phyloP scores from a whole-genome alignment of 2,888 invertebrate genomes.

The Ophion costatus region DNA sequence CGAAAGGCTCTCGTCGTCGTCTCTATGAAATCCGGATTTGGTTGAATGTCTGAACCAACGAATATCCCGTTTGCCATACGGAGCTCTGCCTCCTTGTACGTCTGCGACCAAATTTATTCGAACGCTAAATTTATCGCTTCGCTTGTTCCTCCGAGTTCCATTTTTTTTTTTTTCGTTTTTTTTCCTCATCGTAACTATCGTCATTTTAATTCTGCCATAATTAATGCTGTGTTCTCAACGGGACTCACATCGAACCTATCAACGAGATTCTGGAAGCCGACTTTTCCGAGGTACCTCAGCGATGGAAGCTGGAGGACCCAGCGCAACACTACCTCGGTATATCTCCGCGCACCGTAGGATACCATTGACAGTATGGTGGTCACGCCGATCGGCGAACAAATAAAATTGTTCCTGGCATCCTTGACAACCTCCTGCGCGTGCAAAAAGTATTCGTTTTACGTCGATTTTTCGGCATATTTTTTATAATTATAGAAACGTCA shows the following conservation, averaged over 20 bases:
- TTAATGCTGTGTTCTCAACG: neutral
- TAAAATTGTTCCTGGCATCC: conserved; percentile 70
- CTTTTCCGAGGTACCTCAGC: conserved; percentile 57
- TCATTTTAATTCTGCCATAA: neutral
- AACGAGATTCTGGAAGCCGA: conserved; percentile 73
- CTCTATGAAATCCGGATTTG: conserved; percentile 85
- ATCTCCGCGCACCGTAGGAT: conserved; percentile 74
- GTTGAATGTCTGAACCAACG: conserved; percentile 84
- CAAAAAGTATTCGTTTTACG: neutral
- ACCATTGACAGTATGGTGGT: conserved; percentile 78
- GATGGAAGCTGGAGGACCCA: conserved; percentile 70
- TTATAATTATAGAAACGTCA: too few relatives aligned
- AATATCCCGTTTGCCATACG: conserved; percentile 90
- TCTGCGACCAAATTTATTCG: conserved; percentile 65
- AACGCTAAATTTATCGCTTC: neutral
- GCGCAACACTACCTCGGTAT: conserved; percentile 73
- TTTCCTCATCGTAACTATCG: neutral
- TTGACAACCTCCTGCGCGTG: neutral
- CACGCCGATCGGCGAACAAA: conserved; percentile 80
- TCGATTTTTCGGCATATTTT: too few relatives aligned
- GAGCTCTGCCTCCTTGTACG: conserved; percentile 85
- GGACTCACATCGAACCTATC: conserved; percentile 72
- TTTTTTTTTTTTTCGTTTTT: neutral
- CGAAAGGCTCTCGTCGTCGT: conserved; percentile 87
- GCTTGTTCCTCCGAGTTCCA: neutral